Evolutionary conservation across 2,113 vertebrate species (phyloP).

Genomic region (Scopus umbretta): DNA sequence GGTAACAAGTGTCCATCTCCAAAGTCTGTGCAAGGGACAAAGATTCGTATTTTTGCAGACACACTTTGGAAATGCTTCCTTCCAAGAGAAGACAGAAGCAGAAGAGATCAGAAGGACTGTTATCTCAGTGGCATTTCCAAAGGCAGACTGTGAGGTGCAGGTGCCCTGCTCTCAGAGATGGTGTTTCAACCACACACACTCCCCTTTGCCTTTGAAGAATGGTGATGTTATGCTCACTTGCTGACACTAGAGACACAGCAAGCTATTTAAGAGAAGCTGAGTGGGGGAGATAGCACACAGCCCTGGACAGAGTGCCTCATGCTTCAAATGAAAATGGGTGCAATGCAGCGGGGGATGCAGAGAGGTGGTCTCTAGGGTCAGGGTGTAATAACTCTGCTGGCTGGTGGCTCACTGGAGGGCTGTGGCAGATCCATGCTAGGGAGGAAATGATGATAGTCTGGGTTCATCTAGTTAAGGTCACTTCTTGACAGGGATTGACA

Average conservation of each 20-base stretch:
- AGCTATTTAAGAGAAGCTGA: not conserved
- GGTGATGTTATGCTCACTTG: not conserved
- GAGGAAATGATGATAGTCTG: not conserved
- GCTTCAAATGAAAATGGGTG: not conserved
- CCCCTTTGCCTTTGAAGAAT: not conserved
- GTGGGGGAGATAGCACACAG: not conserved
- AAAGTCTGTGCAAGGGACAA: not conserved
- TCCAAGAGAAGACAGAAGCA: not conserved
- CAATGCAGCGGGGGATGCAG: not conserved
- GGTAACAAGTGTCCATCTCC: not conserved
- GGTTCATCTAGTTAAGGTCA: not conserved
- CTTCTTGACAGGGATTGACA: not conserved
- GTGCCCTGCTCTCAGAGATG: not conserved
- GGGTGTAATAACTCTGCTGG: not conserved
- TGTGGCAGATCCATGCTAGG: not conserved
- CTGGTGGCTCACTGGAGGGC: not conserved
- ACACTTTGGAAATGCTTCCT: not conserved
- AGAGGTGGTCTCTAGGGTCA: not conserved
- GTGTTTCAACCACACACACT: not conserved
- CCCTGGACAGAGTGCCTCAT: not conserved
- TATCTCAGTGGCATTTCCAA: constrained; percentile 38
- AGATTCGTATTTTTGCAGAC: not conserved
- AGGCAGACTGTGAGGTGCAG: not conserved
- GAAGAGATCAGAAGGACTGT: not conserved
- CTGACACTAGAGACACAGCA: not conserved